Percentiles rank a stretch among this genome's conserved stretches.
Conservation (phyloP, 2,113 vertebrate species). For the Bufo bufo region DNA sequence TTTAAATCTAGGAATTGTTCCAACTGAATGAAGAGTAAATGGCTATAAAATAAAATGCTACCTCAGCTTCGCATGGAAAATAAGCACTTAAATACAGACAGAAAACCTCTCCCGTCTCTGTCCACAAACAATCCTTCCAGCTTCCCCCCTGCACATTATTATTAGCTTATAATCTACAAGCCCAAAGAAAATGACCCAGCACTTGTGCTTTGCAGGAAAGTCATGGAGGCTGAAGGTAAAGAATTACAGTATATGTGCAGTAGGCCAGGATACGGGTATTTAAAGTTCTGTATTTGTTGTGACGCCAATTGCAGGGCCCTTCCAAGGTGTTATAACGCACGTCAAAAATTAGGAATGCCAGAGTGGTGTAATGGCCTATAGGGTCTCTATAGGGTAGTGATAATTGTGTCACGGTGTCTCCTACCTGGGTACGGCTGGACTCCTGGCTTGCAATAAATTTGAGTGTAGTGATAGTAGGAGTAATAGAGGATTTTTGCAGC, state of each 20-base stretch:
- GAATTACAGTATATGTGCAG: background rate
- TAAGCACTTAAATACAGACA: conserved; percentile 62
- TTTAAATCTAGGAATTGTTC: conserved; percentile 70
- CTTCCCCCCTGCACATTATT: conserved; percentile 38
- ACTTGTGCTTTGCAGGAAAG: conserved; percentile 12
- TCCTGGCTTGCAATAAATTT: too few relatives aligned
- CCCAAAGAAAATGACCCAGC: conserved; percentile 32
- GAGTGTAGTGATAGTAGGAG: too few relatives aligned
- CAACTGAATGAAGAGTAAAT: conserved; percentile 65
- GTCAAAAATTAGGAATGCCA: too few relatives aligned
- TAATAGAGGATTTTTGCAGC: too few relatives aligned
- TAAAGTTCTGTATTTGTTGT: too few relatives aligned
- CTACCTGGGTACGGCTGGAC: too few relatives aligned
- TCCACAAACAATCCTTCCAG: conserved; percentile 22
- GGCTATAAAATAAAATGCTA: conserved; percentile 70
- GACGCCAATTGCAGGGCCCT: too few relatives aligned
- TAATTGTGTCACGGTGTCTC: too few relatives aligned
- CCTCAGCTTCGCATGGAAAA: conserved; percentile 59
- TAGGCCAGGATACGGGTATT: too few relatives aligned
- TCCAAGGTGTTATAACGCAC: too few relatives aligned
- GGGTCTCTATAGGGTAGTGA: too few relatives aligned
- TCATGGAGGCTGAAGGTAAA: background rate
- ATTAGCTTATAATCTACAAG: background rate
- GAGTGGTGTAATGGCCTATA: too few relatives aligned
- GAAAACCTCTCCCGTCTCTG: conserved; percentile 57